phyloP scores from a whole-genome alignment of 2,797 vertebrate species.

The Helarctos malayanus region DNA sequence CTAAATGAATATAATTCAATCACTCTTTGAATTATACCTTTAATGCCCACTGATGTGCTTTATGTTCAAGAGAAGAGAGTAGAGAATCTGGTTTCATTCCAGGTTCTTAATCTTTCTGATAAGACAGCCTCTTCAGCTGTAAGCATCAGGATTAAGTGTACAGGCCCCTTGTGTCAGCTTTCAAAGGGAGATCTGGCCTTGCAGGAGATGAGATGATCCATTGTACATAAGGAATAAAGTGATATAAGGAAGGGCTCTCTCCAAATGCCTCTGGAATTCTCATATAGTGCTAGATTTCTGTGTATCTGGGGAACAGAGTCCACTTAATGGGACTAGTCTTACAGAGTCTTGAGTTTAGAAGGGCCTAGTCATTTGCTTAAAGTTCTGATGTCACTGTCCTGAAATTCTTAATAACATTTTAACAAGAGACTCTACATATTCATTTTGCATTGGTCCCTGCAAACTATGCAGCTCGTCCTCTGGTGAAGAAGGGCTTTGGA shows the following conservation, averaged over 20 bases:
- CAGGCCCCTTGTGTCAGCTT: background rate
- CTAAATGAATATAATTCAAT: background rate
- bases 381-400: background rate
- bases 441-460: background rate
- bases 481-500: background rate
- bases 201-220: background rate
- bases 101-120: background rate
- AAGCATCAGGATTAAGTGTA: background rate
- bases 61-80: background rate
- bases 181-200: background rate
- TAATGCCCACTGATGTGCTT: background rate
- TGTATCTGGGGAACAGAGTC: background rate
- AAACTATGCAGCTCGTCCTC: background rate
- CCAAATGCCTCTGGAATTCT: background rate
- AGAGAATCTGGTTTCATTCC: conserved; percentile 2
- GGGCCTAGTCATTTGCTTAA: background rate
- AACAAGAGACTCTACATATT: background rate
- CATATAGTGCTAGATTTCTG: background rate
- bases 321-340: background rate
- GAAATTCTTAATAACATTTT: background rate
- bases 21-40: conserved; percentile 19
- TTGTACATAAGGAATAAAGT: background rate
- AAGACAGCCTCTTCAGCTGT: background rate
- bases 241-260: background rate
- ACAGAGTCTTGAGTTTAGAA: background rate